A percentile compares a stretch with the other conserved stretches of the same genome.
Evolutionary conservation across 2,113 vertebrate species (phyloP).

Genomic region (Sorex fumeus): DNA sequence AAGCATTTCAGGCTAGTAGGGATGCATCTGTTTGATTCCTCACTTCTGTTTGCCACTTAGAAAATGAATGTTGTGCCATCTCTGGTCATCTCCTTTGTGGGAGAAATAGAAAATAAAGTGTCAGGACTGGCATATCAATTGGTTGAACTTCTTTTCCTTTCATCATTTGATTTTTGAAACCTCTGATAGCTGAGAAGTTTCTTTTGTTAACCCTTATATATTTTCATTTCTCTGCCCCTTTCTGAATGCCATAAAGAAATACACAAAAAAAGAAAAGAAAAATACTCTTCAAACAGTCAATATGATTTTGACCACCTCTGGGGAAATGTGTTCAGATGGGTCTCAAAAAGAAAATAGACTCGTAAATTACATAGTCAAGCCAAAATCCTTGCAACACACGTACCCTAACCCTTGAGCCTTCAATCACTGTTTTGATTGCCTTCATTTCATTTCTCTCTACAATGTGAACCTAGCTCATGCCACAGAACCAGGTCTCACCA

Average conservation of each 20-base stretch:
- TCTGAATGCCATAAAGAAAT: conserved; percentile 41
- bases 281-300: background rate
- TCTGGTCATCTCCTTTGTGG: conserved; percentile 42
- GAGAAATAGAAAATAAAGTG: conserved; percentile 64
- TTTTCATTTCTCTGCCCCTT: conserved; percentile 43
- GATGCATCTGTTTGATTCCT: conserved; percentile 16
- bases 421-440: background rate
- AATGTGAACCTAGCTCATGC: background rate
- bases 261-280: conserved; percentile 18
- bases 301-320: conserved; percentile 16
- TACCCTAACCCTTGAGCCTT: background rate
- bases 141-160: conserved; percentile 31
- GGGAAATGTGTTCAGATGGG: background rate
- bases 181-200: background rate
- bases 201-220: background rate
- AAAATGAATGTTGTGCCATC: conserved; percentile 2
- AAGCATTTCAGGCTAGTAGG: background rate
- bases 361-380: background rate
- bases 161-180: conserved; percentile 62
- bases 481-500: background rate
- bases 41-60: conserved; percentile 58
- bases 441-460: background rate
- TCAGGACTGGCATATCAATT: conserved; percentile 16
- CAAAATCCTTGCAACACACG: background rate
- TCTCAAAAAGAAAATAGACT: background rate